Percentiles rank a stretch among this genome's conserved stretches.
These are phyloP conservation scores for Contarinia nasturtii DNA, from an alignment of 1,140 invertebrate genomes.

Conservation along the genomic window DNA sequence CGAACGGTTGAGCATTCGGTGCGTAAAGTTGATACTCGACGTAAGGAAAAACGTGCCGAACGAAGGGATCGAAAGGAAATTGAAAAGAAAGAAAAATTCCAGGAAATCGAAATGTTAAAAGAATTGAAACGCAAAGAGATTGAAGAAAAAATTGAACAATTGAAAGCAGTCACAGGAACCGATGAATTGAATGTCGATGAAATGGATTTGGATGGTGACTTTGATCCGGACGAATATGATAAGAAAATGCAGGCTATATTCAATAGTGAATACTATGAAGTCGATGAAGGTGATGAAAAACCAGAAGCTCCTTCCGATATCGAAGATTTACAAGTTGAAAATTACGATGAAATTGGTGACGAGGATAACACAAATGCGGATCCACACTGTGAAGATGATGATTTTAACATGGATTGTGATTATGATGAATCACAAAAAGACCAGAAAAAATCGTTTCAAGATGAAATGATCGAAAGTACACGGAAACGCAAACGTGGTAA, in stretches of 20 bases:
- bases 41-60: constrained; percentile 59
- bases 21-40: constrained; percentile 55
- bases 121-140: constrained; percentile 81
- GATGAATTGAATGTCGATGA: constrained; percentile 40
- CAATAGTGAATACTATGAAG: constrained; percentile 68
- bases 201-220: constrained; percentile 67
- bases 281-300: constrained; percentile 47
- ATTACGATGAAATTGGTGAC: constrained; percentile 31
- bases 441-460: constrained; percentile 26
- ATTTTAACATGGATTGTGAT: constrained; percentile 81
- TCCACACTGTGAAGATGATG: constrained; percentile 54
- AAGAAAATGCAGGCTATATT: constrained; percentile 71
- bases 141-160: constrained; percentile 64
- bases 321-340: constrained; percentile 46
- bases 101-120: constrained; percentile 74
- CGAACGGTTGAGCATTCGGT: constrained; percentile 70
- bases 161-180: constrained; percentile 82
- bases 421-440: constrained; percentile 37
- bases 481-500: constrained; percentile 37
- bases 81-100: constrained; percentile 63
- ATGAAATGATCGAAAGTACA: constrained; percentile 36
- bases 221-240: constrained; percentile 81
- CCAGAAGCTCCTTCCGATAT: constrained; percentile 67
- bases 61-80: constrained; percentile 56
- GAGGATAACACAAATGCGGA: constrained; percentile 13